These are phyloP conservation scores for Epinephelus cyanopodus DNA, from an alignment of 2,113 vertebrate genomes.

Conservation along the genomic window DNA sequence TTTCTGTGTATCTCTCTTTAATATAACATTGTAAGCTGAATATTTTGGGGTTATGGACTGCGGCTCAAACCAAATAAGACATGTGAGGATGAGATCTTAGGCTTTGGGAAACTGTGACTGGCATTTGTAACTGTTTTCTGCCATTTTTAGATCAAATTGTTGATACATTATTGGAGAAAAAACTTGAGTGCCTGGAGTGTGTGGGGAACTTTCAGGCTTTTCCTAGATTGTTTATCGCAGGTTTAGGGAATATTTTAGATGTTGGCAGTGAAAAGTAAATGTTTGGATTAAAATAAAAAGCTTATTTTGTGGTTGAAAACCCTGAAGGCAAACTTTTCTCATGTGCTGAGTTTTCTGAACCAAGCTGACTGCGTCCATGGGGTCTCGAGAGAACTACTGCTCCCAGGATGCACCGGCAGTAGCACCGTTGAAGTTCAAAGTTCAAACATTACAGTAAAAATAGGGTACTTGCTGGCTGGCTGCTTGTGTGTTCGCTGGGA, in stretches of 20 bases:
- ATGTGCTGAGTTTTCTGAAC: too few species aligned
- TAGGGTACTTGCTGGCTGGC: conserved; percentile 62
- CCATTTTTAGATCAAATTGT: neutral
- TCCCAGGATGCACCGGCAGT: conserved; percentile 70
- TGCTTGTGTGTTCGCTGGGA: conserved; percentile 37
- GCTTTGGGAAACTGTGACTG: neutral
- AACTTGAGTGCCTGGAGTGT: too few species aligned
- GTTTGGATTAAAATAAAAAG: too few species aligned
- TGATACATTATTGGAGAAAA: neutral
- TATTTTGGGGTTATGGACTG: too few species aligned
- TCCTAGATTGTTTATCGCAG: too few species aligned
- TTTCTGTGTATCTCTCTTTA: neutral
- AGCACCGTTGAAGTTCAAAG: conserved; percentile 73
- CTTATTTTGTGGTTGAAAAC: too few species aligned
- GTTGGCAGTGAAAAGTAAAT: too few species aligned
- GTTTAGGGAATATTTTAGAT: too few species aligned
- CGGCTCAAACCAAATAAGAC: neutral
- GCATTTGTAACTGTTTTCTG: neutral
- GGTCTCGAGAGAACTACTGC: conserved; percentile 46
- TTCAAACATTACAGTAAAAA: conserved; percentile 77
- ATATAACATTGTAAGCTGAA: neutral
- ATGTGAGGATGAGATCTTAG: neutral
- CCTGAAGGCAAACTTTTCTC: too few species aligned
- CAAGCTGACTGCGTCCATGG: neutral
- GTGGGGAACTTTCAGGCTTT: too few species aligned